Base-by-base conservation (phyloP, 1,140 invertebrate species). In the Venustaconcha ellipsiformis region DNA sequence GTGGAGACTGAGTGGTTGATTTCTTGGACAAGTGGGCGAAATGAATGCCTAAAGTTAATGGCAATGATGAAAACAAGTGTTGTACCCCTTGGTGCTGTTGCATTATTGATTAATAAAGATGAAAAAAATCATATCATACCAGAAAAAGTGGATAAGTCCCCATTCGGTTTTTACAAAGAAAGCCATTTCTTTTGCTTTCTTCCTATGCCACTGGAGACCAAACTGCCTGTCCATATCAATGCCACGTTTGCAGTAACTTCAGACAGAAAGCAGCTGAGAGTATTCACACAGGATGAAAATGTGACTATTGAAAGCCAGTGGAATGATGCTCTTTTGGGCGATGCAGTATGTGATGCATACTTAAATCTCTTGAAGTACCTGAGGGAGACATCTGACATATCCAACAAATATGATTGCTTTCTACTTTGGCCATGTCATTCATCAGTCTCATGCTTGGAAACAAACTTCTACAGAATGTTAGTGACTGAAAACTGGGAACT, bases 171-270 rank as follows among this genome's bases (percentile, higher is more conserved):
- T n/a, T 55, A 18, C 11, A 20, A 23, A 26, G n/a, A 26, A 60
- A 20, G 57, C 14, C 37, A 58, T 60, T 26, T 70, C 26, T 84
- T 83, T 67, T 83, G 80, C 60, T 84, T 79, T 65, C 67, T 84
- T 1, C 83, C 83, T 17, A 59, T 84, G 15, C 81, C 83, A 48
- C 72, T 78, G 60, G 15, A 72, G 64, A 74, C 68, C n/a, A 48
- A 37, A 8, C 74, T 81, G 2, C 83, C 79, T 59, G 78, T 83
- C 17, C 81, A 84, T 63, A 78, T 84, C n/a, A 84, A 86, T 68
- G 80, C 74, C 17, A 73, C 80, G 48, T 83, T 86, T 72, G 76
- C 72, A 18, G 65, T 81, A 62, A 79, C 72, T 14, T 71, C 76
- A 68, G 76, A 79, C 60, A 78, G 80, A 63, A 63, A 67, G 64